These are phyloP conservation scores for Bombus difficillimus DNA, from an alignment of 1,140 invertebrate genomes.

Conservation along the genomic window DNA sequence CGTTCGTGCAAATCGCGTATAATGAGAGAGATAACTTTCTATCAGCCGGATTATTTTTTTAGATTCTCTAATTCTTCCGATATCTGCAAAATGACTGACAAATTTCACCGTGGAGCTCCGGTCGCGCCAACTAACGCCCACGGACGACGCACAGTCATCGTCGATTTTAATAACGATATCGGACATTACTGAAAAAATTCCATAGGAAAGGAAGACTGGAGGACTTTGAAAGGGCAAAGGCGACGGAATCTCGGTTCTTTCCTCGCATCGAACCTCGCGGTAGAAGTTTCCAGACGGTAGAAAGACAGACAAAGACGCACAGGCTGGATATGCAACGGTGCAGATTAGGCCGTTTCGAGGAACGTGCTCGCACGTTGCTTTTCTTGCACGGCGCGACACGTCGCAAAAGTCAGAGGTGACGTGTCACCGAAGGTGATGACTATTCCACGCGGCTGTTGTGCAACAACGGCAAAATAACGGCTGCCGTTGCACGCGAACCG, in stretches of 20 bases:
- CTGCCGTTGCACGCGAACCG: conserved; percentile 44
- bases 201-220: not conserved
- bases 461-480: conserved; percentile 64
- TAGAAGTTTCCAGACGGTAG: conserved; percentile 17
- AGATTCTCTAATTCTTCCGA: not conserved
- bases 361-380: conserved; percentile 43
- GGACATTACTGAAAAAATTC: not conserved
- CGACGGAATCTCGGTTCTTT: not conserved
- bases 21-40: too few species aligned
- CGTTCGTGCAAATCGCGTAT: too few species aligned
- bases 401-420: conserved; percentile 76
- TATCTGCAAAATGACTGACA: too few species aligned
- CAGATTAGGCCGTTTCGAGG: conserved; percentile 63
- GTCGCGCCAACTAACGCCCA: conserved; percentile 24
- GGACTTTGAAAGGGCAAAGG: conserved; percentile 48
- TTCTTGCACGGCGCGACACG: conserved; percentile 28
- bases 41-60: too few species aligned
- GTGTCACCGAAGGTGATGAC: conserved; percentile 76
- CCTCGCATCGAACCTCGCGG: not conserved
- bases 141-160: conserved; percentile 8
- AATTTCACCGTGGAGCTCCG: not conserved
- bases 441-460: conserved; percentile 69
- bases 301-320: conserved; percentile 29
- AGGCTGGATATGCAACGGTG: conserved; percentile 43
- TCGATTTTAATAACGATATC: conserved; percentile 45